Conservation (phyloP, 2,797 vertebrate genomes). For the Cyclopterus lumpus region DNA sequence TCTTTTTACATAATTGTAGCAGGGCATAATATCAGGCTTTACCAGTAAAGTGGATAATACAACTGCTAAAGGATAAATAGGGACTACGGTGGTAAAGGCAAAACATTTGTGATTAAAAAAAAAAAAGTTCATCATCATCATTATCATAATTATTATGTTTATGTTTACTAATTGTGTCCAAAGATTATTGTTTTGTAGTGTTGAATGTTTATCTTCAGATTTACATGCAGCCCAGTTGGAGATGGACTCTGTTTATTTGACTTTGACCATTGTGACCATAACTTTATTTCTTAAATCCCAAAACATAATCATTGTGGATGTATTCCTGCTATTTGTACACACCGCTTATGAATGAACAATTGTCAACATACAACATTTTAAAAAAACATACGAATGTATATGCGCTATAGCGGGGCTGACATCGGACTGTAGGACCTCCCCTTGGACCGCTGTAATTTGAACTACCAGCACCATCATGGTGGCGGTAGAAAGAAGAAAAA, state of each 20-base stretch:
- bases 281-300: not conserved
- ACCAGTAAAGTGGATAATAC: not conserved
- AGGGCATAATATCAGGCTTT: not conserved
- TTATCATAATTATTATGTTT: not conserved
- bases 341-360: not conserved
- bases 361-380: too few species aligned
- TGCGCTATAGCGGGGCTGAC: conserved; percentile 74
- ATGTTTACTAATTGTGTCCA: not conserved
- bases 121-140: not conserved
- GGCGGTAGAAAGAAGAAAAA: conserved; percentile 21
- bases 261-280: not conserved
- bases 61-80: not conserved
- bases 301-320: not conserved
- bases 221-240: not conserved
- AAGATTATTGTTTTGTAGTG: not conserved
- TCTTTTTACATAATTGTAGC: not conserved
- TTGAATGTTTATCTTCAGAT: not conserved
- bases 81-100: not conserved
- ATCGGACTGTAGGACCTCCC: conserved; percentile 85
- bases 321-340: not conserved
- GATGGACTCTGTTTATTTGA: not conserved
- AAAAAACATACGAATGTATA: too few species aligned
- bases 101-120: not conserved
- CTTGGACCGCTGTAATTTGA: conserved; percentile 87
- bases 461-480: conserved; percentile 75